phyloP scores from a whole-genome alignment of 2,113 vertebrate genomes.

The Sarotherodon lohbergeri region DNA sequence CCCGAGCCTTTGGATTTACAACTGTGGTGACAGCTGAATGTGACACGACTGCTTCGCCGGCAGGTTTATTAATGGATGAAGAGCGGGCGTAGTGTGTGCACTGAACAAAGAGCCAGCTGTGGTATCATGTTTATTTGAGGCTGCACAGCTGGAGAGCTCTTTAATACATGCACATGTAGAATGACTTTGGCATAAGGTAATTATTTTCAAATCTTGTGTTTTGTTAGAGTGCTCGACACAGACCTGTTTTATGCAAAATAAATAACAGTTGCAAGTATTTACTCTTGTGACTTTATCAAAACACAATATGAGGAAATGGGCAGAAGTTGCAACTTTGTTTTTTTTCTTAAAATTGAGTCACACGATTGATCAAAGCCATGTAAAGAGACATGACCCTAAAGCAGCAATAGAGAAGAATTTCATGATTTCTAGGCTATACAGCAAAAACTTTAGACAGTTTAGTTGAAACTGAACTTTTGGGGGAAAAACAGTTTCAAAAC shows the following conservation, averaged over 20 bases:
- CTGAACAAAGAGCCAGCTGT: conserved; percentile 5
- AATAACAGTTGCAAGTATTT: neutral
- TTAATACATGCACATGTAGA: neutral
- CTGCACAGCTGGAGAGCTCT: neutral
- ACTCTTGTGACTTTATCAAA: neutral
- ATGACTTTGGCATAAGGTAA: neutral
- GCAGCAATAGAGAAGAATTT: neutral
- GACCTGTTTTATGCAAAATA: neutral
- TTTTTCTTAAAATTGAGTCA: neutral
- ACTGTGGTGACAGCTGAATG: neutral
- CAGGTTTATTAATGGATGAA: conserved; percentile 20
- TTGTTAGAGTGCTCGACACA: neutral
- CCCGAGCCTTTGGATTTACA: neutral
- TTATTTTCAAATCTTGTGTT: neutral
- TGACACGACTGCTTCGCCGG: neutral
- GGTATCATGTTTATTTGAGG: neutral
- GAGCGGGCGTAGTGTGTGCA: neutral
- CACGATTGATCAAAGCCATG: neutral
- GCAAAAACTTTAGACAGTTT: neutral
- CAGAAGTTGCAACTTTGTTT: neutral
- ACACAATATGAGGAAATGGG: neutral
- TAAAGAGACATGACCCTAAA: neutral
- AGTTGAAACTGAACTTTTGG: neutral
- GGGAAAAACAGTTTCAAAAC: neutral
- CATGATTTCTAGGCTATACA: neutral